Base-by-base conservation (phyloP, 2,888 invertebrate genomes). In the Strigamia crassipes region DNA sequence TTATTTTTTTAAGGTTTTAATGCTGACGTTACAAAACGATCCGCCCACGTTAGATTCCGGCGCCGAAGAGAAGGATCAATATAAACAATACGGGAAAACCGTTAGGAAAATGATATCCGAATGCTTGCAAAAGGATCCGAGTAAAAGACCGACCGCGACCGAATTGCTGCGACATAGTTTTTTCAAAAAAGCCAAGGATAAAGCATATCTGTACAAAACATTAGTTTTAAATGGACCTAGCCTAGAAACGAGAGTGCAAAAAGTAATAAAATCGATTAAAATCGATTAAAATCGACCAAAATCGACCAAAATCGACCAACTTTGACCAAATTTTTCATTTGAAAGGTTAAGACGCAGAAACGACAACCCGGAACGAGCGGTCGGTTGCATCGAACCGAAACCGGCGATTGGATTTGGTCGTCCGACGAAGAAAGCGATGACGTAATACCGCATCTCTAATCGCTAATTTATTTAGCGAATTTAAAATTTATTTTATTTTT, bases 391-490 rank as follows among this genome's bases (percentile, higher is more conserved):
- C 92, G 97, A 86, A 97, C 96, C 85, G 95, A 96, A 86, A 96
- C 96, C 31, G 98, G 98, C 51, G 96, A 96, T 88, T 98, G 98
- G 98, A 96, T 97, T 83, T 99, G 98, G 97, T 97, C 96, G 83
- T 96, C 96, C 86, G 96, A 95, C 86, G 97, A 97, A 86, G 95
- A 84, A 27, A 80, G 82, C 3, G 82, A 82, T 31, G 81, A 80
- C 18, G 82, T 21, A 46, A 31, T 80, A 21, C 1, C 10, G 0
- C 6, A 38, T 27, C 27, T 27, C 3, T 27, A 38, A 38, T 38
- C 6, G 10, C 10, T 6, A 0, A 38, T 38, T 38, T 2, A 79
- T 79, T 79, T 41, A 27, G 8, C 12, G 21, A 23, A 15, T 4
- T 21, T 27, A 3, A 27, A 13, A 21, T 51, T 77, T n/a, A n/a